Evolutionary conservation across 2,888 invertebrate species (phyloP), one percentile per base, ranked within the genome.

Genomic region (Mythimna pallens): DNA sequence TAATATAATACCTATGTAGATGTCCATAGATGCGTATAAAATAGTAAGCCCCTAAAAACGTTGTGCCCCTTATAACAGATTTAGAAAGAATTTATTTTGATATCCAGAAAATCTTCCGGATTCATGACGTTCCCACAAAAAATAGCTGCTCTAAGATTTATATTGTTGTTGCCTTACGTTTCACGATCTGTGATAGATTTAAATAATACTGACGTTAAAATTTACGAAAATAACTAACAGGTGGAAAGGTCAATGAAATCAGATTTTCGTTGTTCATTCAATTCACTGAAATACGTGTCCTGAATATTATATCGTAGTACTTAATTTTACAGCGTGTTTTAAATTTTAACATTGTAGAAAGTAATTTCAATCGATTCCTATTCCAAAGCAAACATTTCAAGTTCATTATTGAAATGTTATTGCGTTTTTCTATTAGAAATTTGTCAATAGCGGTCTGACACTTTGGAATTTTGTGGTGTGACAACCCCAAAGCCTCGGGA

Each of bases 271-370:
- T 62, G 64, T 73, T 64, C 62, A 73, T 66, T 77, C 34, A 36
- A 64, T 54, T 65, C 20, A 52, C 70, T 73, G 54, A 74, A 83
- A 83, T 22, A 80, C 43, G 34, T 52, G 47, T 72, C 73, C 72
- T 86, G 72, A 84, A 86, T 84, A 79, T 78, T 70, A 55, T 70
- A 63, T 22, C 43, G 20, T 14, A 30, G 55, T 61, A 82, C 74
- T 55, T 43, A 70, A 55, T 67, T 47, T 76, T 58, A 50, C 50
- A 20, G 17, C 20, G 17, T 17, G 6, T 47, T 47, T 47, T 6
- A 17, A 17, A 7, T 9, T 64, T 30, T 36, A n/a, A 59, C 55
- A 70, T 47, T 54, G 25, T 57, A 59, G 7, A 20, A 61, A 73
- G 62, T 36, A 8, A 58, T 66, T 68, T 63, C 2, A 30, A 59